These are phyloP conservation scores for Zosterops borbonicus DNA, from an alignment of 2,113 vertebrate species.

Conservation along the genomic window DNA sequence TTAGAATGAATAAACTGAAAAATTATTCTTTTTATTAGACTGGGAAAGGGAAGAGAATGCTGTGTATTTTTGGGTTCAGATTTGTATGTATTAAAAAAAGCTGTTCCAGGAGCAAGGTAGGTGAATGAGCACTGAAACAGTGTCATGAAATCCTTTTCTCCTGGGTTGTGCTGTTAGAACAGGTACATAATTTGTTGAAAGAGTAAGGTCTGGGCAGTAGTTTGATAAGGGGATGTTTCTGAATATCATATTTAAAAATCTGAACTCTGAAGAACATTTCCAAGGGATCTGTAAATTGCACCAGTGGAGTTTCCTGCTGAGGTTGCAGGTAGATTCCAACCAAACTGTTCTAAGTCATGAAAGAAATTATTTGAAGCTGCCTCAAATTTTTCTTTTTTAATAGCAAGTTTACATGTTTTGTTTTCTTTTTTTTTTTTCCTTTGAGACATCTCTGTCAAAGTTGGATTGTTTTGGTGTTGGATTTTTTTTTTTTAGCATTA, in stretches of 20 bases:
- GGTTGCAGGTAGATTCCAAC: neutral
- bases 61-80: neutral
- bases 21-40: neutral
- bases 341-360: neutral
- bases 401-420: neutral
- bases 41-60: neutral
- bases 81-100: neutral
- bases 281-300: fast-evolving
- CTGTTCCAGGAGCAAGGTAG: neutral
- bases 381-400: neutral
- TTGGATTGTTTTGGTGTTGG: no score
- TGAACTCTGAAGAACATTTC: neutral
- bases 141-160: neutral
- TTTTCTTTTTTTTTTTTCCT: neutral
- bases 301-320: neutral
- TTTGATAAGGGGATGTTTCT: neutral
- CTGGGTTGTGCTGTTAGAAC: neutral
- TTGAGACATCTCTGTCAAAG: neutral
- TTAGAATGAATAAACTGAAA: neutral
- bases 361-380: neutral
- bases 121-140: neutral
- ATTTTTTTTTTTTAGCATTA: neutral
- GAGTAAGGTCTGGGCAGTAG: neutral
- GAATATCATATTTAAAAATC: neutral
- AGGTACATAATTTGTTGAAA: neutral